Evolutionary conservation across 2,888 invertebrate species (phyloP).

Genomic region (Mythimna lalbum): DNA sequence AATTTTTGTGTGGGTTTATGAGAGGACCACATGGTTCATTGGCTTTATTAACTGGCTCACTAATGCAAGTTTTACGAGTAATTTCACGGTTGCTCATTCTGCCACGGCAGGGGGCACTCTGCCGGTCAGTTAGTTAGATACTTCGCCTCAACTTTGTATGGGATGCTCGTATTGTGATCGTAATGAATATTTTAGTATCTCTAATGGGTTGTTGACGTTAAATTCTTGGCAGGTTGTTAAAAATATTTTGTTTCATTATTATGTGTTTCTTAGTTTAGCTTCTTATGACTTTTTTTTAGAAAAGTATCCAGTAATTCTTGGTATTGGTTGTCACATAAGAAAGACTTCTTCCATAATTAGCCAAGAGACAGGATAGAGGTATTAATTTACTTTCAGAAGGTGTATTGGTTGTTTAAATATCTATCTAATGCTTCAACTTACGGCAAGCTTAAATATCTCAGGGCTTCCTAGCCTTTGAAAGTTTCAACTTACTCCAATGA

Average conservation of each 20-base stretch:
- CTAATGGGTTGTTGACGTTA: slow-evolving; percentile 48
- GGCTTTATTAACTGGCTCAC: slow-evolving; percentile 82
- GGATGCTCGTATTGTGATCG: slow-evolving; percentile 46
- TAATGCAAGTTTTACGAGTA: slow-evolving; percentile 89
- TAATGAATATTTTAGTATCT: slow-evolving; percentile 62
- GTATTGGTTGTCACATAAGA: neutral
- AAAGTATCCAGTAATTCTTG: no score
- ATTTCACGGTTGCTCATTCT: slow-evolving; percentile 88
- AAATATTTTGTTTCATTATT: slow-evolving; percentile 36
- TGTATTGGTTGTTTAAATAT: neutral
- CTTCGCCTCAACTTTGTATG: slow-evolving; percentile 52
- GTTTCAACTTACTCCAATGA: neutral
- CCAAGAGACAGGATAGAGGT: no score
- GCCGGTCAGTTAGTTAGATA: slow-evolving; percentile 51
- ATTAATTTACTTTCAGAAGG: neutral
- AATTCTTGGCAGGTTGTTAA: slow-evolving; percentile 33
- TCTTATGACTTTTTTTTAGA: neutral
- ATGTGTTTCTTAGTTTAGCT: slow-evolving; percentile 2
- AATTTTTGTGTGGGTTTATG: slow-evolving; percentile 80
- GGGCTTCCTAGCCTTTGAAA: neutral
- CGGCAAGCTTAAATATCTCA: neutral
- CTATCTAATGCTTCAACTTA: no score
- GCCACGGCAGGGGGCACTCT: slow-evolving; percentile 76
- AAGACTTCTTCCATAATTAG: no score
- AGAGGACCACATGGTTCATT: slow-evolving; percentile 84